Evolutionary conservation across 2,888 invertebrate species (phyloP).

Genomic region (Sympetrum striolatum): DNA sequence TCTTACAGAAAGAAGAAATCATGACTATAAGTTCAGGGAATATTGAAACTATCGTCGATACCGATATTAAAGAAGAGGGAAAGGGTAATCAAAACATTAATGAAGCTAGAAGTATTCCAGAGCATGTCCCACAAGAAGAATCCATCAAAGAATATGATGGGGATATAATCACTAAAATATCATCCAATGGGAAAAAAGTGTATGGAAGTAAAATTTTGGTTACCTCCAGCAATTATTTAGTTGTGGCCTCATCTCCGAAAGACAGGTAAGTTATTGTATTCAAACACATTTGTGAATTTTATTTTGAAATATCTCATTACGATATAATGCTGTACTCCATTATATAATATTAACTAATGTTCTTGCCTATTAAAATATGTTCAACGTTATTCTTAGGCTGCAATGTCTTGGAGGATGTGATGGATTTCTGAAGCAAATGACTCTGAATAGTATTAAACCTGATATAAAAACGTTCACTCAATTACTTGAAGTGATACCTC

Average conservation of each 20-base stretch:
- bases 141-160: too few relatives aligned
- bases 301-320: too few relatives aligned
- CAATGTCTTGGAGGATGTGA: slow-evolving; percentile 79
- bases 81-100: too few relatives aligned
- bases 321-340: too few relatives aligned
- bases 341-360: not conserved
- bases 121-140: too few relatives aligned
- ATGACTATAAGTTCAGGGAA: slow-evolving; percentile 43
- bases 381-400: slow-evolving; percentile 60
- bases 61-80: too few relatives aligned
- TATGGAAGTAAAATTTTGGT: too few relatives aligned
- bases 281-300: too few relatives aligned
- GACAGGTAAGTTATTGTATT: slow-evolving; percentile 51
- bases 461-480: slow-evolving; percentile 81
- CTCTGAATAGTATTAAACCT: slow-evolving; percentile 69
- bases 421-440: slow-evolving; percentile 80
- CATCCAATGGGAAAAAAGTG: too few relatives aligned
- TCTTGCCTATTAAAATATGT: not conserved
- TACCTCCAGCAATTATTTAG: slow-evolving; percentile 64
- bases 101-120: too few relatives aligned
- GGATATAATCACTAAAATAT: too few relatives aligned
- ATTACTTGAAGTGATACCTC: slow-evolving; percentile 75
- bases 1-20: slow-evolving; percentile 53
- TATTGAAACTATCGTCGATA: slow-evolving; percentile 37
- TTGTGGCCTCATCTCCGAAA: slow-evolving; percentile 64